Evolutionary conservation across 1,140 invertebrate species (phyloP), one percentile per base, ranked within the genome.

Genomic region (Drosophila tristis): DNA sequence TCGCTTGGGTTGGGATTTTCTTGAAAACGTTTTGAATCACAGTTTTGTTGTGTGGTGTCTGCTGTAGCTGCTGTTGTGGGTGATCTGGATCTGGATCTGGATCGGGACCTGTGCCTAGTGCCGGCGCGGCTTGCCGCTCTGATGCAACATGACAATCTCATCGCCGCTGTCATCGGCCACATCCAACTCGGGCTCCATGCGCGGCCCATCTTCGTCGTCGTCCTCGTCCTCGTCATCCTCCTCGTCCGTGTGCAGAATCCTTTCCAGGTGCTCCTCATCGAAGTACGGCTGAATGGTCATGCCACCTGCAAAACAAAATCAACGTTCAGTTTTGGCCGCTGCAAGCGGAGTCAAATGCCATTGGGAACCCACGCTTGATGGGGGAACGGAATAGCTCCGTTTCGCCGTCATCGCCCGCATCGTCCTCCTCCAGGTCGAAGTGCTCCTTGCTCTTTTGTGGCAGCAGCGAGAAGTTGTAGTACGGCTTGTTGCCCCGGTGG

Each of bases 351-450:
- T 2, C 0, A 3, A 31, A 9, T 31, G 8, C 9, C 3, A 6
- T 7, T 7, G n/a, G n/a, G 13, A 8, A 79, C 80, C 91, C 90
- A 94, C 94, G 92, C 74, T 92, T 92, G 13, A 93, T 78, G n/a
- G 94, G 94, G 44, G 94, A 93, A 56, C 93, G 93, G 72, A 95
- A 95, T 61, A 95, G 91, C 80, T 95, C 94, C 8, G 94, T 93
- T 92, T 95, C 95, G 56, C 95, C 94, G 70, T 94, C 94, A 25
- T 91, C 84, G 13, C 90, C 90, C 6, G 51, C 74, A 39, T 91
- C 84, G 56, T 95, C 94, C 54, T 95, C 94, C 51, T 95, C 90
- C 51, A 91, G 85, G 15, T 84, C 90, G 43, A 91, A 91, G 16
- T 90, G 78, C 16, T 80, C 87, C 65, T 80, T 90, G 90, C 80